Base-by-base conservation (phyloP, 2,113 vertebrate species). In the Aplodontia rufa region DNA sequence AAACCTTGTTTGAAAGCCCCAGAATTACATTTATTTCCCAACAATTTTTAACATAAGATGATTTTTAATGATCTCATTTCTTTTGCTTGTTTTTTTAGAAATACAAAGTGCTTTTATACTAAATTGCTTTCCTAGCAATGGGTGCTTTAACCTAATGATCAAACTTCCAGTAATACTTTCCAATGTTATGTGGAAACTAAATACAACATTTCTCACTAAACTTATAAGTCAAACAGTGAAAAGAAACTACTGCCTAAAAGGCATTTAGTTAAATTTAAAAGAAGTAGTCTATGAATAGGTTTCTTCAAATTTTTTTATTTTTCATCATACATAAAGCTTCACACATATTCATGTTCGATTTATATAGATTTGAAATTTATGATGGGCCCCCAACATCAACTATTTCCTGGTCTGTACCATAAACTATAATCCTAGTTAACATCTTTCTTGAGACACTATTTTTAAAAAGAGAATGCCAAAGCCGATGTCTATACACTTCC, bases 381-480 rank as follows among this genome's bases (percentile, higher is more conserved):
- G 58, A n/a, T 72, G 13, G 42, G 26, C 24, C 26, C 3, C 40
- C 42, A 60, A 11, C 10, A 58, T 87, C 90, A 81, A 82, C 55
- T 47, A 78, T 87, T 84, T 76, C 5, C 45, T 92, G 45, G 24
- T 92, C 78, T 87, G 35, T 0, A n/a, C 66, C 83, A 94, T 95
- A 82, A 97, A 96, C 69, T 6, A 66, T 6, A 6, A 47, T 5
- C 10, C 72, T 93, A 74, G 1, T 6, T 58, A 55, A 87, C 5
- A 81, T 95, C 91, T 93, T 78, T 74, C 42, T 64, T 91, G 79
- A 37, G 58, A 2, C 90, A 90, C 28, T 8, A 13, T 87, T 60
- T 79, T 82, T 66, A 82, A 96, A 82, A 96, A 93, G 92, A 95
- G 68, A 24, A 88, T 80, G 26, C 16, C 82, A 40, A 95, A 93